phyloP scores from a whole-genome alignment of 2,888 invertebrate genomes.

The Hedychridium roseum region DNA sequence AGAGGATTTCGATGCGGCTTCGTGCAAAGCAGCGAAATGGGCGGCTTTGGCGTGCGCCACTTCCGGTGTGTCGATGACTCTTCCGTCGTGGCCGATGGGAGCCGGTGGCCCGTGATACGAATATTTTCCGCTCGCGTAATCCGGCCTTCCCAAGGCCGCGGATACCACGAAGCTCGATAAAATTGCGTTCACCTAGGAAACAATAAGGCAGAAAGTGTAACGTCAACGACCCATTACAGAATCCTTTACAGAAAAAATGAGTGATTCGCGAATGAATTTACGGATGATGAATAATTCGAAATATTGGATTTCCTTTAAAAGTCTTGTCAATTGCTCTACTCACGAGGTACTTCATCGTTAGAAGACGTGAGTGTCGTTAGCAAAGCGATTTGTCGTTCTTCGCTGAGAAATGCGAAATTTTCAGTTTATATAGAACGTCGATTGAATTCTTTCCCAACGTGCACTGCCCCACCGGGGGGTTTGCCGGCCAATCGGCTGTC shows the following conservation, averaged over 20 bases:
- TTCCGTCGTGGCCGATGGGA: conserved; percentile 48
- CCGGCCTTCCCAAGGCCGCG: conserved; percentile 4
- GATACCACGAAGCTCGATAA: not conserved
- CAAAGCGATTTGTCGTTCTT: no score
- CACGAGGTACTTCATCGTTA: conserved; percentile 17
- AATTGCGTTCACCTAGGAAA: not conserved
- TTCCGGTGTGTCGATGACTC: conserved; percentile 54
- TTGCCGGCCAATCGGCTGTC: not conserved
- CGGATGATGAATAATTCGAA: not conserved
- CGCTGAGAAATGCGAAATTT: conserved; percentile 22
- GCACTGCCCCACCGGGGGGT: conserved; percentile 9
- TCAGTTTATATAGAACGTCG: conserved; percentile 24
- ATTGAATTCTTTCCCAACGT: conserved; percentile 27
- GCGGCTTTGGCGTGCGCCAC: conserved; percentile 53
- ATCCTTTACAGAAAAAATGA: no score
- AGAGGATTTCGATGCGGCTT: conserved; percentile 12
- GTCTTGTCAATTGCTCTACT: no score
- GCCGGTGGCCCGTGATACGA: conserved; percentile 29
- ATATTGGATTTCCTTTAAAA: not conserved
- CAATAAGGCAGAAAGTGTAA: not conserved
- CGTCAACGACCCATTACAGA: not conserved
- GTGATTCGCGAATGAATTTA: no score
- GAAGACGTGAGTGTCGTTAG: not conserved
- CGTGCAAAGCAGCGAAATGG: conserved; percentile 42
- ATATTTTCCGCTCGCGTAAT: no score